Conservation (phyloP, 92 coral and sea anemone species). For the Umimayanthus chanpuru region DNA sequence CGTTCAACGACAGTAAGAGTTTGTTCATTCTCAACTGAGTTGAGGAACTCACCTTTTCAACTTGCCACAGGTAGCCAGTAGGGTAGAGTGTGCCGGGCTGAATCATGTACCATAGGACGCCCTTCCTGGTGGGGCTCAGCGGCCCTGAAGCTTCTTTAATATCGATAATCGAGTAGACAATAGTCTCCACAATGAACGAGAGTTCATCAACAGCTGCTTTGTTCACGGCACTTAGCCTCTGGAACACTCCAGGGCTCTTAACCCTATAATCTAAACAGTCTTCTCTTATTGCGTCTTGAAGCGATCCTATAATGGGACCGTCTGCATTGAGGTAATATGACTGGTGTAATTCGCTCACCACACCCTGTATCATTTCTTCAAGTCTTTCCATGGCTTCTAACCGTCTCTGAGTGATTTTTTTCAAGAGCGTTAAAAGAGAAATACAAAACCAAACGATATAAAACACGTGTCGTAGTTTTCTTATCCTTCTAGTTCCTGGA, state of each 20-base stretch:
- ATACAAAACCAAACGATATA: conserved; percentile 84
- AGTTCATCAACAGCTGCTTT: conserved; percentile 67
- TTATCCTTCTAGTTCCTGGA: conserved; percentile 70
- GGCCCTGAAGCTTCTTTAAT: conserved; percentile 57
- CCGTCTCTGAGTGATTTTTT: conserved; percentile 48
- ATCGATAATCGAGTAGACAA: conserved; percentile 60
- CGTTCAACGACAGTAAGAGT: not conserved
- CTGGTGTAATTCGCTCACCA: conserved; percentile 67
- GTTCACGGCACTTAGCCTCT: conserved; percentile 59
- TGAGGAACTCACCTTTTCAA: conserved; percentile 65
- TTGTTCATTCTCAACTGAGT: not conserved
- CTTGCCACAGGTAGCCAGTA: conserved; percentile 75
- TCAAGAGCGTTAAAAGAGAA: conserved; percentile 59
- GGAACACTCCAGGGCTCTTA: conserved; percentile 79
- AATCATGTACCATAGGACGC: conserved; percentile 81
- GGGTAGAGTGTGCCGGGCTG: conserved; percentile 67
- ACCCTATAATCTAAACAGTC: conserved; percentile 62
- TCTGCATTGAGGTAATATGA: conserved; percentile 57
- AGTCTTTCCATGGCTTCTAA: conserved; percentile 61
- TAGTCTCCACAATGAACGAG: conserved; percentile 70
- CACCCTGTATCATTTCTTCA: conserved; percentile 51
- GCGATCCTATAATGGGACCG: conserved; percentile 53
- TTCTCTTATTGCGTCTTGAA: conserved; percentile 59
- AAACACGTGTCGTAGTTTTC: conserved; percentile 74
- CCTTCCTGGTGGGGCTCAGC: conserved; percentile 68